Evolutionary conservation across 2,888 invertebrate species (phyloP), one percentile per base, ranked within the genome.

Genomic region (Dastarcus helophoroides): DNA sequence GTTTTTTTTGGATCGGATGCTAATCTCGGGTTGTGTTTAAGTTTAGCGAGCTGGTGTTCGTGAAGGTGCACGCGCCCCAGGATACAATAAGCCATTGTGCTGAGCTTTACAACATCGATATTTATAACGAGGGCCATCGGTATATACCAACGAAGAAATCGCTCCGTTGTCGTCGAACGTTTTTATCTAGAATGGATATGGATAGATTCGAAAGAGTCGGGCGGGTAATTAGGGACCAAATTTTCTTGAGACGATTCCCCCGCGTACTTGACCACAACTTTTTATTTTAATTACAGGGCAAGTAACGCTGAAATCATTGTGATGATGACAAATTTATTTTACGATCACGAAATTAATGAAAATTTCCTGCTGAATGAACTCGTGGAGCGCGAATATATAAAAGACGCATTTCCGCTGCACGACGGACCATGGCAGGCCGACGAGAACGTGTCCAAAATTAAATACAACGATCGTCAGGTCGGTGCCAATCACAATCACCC

Each of bases 401-500:
- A 45, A 12, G 50, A 50, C 32, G 56, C 51, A 11, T 61, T 48
- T 44, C 56, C 60, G 3, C 38, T 62, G 17, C 61, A 62, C 35
- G 59, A 60, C 32, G 58, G 59, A 3, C 40, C 44, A 4, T 53
- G 50, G 39, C 33, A 52, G 32, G 54, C 56, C 49, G 44, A 50
- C 1, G 37, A 47, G 9, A 40, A n/a, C n/a, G n/a, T n/a, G n/a
- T n/a, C n/a, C n/a, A n/a, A n/a, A n/a, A n/a, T n/a, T n/a, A 43
- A 38, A 14, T 41, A 60, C 3, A 59, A 51, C 21, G 58, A 60
- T 19, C 47, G 62, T 28, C 62, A 62, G 46, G 61, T 56, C 41
- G 28, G n/a, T n/a, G 19, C n/a, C 6, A 6, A 17, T 7, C 19
- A 17, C 19, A n/a, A 7, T 6, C 19, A 6, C n/a, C 19, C 19